Base-by-base conservation (phyloP, 2,113 vertebrate genomes). In the Antidorcas marsupialis region DNA sequence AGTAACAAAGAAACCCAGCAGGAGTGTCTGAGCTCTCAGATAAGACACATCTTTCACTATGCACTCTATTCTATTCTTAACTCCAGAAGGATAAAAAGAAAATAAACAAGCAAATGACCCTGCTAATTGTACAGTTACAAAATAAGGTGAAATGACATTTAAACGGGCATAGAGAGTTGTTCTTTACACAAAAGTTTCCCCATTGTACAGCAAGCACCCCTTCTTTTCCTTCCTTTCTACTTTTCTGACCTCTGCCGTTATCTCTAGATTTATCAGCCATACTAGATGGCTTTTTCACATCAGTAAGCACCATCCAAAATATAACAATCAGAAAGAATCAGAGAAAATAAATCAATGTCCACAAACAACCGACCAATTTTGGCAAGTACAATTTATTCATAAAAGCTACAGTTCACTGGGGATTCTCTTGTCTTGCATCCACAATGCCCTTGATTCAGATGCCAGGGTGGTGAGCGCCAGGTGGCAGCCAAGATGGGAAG, bases 241-340 rank as follows among this genome's bases (percentile, higher is more conserved):
- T 87, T 91, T 94, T 97, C 87, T 98, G 98, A 99, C 98, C 99
- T 99, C 98, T 98, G 97, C 97, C 0, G 30, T 97, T 98, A 98
- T 99, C 98, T 98, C 96, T 93, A 97, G 98, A 97, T 98, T 99
- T 98, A 99, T 98, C 98, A 98, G 96, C 95, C 78, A 16, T 74
- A 88, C 89, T 59, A 97, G 98, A 98, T 98, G 98, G 95, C 97
- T 99, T 98, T 98, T 98, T 98, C 99, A 98, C 98, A 97, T 98
- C 98, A 97, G 97, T 98, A 97, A 98, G 98, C 98, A 98, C 98
- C 97, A 97, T 97, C 98, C 95, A 3, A 98, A 98, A 98, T 93
- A 98, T 87, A 98, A 98, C 98, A 97, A 98, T 98, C 98, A 98
- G 90, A 98, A 97, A 95, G 97, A 98, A 96, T 96, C 98, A 92